These are phyloP conservation scores for Chrosomus eos DNA, from an alignment of 2,797 vertebrate species.

Conservation along the genomic window DNA sequence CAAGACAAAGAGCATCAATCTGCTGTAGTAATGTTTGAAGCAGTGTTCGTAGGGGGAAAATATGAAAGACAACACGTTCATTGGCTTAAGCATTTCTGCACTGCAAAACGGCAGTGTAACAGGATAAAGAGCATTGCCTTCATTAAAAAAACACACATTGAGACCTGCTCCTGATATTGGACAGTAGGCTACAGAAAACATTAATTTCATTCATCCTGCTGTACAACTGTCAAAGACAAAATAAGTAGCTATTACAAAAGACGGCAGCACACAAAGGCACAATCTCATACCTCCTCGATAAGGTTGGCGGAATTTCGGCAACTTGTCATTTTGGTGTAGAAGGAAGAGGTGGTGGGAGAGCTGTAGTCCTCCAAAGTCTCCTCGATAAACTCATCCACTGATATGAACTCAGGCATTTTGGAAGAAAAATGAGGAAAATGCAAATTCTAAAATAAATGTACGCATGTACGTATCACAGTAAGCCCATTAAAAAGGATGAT, in stretches of 20 bases:
- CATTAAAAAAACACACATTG: background rate
- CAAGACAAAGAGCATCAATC: conserved; percentile 59
- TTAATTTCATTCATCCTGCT: background rate
- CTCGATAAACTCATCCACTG: conserved; percentile 70
- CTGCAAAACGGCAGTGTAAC: background rate
- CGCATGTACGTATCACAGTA: too few relatives aligned
- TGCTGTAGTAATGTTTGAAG: conserved; percentile 20
- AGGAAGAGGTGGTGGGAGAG: conserved; percentile 72
- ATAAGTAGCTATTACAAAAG: background rate
- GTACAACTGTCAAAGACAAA: background rate
- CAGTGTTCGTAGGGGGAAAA: background rate
- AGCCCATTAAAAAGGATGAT: conserved; percentile 21
- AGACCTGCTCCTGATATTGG: background rate
- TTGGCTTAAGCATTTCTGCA: background rate
- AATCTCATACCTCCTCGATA: conserved; percentile 67
- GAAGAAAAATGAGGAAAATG: background rate
- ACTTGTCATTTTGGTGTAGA: conserved; percentile 63
- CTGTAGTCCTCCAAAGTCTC: conserved; percentile 71
- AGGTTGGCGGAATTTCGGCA: conserved; percentile 68
- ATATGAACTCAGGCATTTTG: conserved; percentile 69
- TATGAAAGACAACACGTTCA: background rate
- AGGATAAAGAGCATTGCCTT: background rate
- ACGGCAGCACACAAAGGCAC: background rate
- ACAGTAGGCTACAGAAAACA: background rate
- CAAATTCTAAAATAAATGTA: background rate